phyloP scores from a whole-genome alignment of 2,888 invertebrate genomes.

The Andrena camellia region DNA sequence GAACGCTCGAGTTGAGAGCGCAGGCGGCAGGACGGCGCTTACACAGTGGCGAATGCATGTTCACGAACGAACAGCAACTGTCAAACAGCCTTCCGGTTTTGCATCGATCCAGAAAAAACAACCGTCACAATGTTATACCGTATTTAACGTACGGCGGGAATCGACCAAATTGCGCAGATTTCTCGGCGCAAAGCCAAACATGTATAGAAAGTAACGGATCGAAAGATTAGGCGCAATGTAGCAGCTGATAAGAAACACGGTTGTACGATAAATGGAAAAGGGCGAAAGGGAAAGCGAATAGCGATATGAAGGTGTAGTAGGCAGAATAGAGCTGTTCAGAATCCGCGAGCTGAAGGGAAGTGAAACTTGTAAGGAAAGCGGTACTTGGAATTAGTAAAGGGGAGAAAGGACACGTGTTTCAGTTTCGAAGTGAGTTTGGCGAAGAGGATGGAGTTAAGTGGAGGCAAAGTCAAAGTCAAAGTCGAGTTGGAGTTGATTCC shows the following conservation, averaged over 20 bases:
- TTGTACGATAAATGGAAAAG: not conserved
- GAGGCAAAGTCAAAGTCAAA: not conserved
- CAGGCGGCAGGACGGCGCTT: slow-evolving; percentile 37
- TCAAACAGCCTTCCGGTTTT: slow-evolving; percentile 25
- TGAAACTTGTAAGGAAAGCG: not conserved
- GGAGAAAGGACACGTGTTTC: too few species aligned
- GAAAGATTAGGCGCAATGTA: too few species aligned
- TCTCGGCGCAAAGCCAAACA: not conserved
- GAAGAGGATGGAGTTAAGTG: not conserved
- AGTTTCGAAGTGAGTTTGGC: not conserved
- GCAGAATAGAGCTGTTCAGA: too few species aligned
- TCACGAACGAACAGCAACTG: slow-evolving; percentile 18
- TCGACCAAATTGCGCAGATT: not conserved
- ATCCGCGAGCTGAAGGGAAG: too few species aligned
- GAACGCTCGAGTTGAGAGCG: slow-evolving; percentile 31
- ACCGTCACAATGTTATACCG: not conserved
- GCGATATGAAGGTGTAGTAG: too few species aligned
- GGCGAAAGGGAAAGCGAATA: too few species aligned
- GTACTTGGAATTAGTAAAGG: too few species aligned
- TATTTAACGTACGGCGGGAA: not conserved
- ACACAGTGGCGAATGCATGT: slow-evolving; percentile 54
- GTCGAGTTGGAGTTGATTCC: not conserved
- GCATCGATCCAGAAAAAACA: slow-evolving; percentile 19
- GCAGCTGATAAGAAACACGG: not conserved
- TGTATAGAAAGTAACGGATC: slow-evolving; percentile 7